Evolutionary conservation across 2,113 vertebrate species (phyloP).

Genomic region (Gambusia affinis): DNA sequence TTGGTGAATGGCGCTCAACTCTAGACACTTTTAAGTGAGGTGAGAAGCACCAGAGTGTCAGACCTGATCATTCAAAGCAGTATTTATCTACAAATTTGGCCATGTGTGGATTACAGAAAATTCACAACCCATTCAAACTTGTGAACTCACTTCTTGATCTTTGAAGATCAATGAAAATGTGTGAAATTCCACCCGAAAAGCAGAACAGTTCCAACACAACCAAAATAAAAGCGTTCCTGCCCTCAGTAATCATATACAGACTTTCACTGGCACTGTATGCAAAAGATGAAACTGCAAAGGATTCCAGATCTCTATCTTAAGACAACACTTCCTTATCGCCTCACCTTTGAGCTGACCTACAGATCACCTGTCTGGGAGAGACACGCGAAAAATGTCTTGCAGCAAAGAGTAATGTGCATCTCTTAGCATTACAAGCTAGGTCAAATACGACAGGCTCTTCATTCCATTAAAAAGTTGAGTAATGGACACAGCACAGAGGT

Average conservation of each 20-base stretch:
- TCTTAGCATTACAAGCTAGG: conserved; percentile 62
- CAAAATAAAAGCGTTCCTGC: neutral
- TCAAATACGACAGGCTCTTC: conserved; percentile 55
- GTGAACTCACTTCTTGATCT: neutral
- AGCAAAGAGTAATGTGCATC: conserved; percentile 65
- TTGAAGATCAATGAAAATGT: neutral
- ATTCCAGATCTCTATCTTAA: conserved; percentile 57
- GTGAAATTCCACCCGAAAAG: neutral
- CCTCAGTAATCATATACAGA: neutral
- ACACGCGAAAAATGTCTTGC: conserved; percentile 43
- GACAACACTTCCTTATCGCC: conserved; percentile 48
- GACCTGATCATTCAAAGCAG: no score
- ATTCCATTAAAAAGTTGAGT: conserved; percentile 66
- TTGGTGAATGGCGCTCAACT: no score
- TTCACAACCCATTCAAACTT: neutral
- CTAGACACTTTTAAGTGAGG: no score
- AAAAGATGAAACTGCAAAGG: conserved; percentile 42
- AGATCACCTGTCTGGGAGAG: conserved; percentile 51
- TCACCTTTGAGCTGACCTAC: conserved; percentile 62
- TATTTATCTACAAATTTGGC: neutral
- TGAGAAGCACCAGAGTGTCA: no score
- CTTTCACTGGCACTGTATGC: neutral
- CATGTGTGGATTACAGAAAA: neutral
- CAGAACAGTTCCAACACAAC: neutral
- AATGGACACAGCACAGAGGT: conserved; percentile 60